Percentiles rank a stretch among this genome's conserved stretches.
Conservation (phyloP, 2,888 invertebrate genomes). For the Sarcophaga subvicina region DNA sequence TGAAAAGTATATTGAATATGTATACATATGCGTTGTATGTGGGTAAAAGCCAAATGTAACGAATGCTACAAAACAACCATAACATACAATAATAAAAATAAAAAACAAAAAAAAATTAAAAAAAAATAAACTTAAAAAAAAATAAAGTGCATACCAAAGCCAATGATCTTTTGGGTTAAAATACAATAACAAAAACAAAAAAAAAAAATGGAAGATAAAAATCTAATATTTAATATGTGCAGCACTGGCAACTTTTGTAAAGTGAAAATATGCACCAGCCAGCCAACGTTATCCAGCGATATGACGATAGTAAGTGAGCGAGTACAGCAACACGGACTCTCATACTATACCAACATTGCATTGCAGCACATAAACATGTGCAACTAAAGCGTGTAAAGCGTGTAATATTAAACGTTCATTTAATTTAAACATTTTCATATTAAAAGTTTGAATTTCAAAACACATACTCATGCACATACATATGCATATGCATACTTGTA, state of each 20-base stretch:
- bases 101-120: neutral
- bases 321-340: neutral
- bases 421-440: neutral
- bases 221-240: conserved; percentile 58
- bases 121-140: conserved; percentile 25
- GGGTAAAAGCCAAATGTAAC: conserved; percentile 33
- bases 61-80: neutral
- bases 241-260: conserved; percentile 51
- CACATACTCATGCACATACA: neutral
- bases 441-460: neutral
- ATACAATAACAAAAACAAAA: neutral
- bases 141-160: conserved; percentile 51
- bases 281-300: neutral
- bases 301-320: no score
- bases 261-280: conserved; percentile 40
- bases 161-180: conserved; percentile 67
- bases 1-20: neutral
- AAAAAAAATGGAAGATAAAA: conserved; percentile 50
- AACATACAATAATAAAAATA: neutral
- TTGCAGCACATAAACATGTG: neutral
- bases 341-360: neutral
- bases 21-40: conserved; percentile 4
- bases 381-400: neutral
- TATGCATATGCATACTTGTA: no score
- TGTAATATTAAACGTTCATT: neutral